Percentiles rank a stretch among this genome's conserved stretches.
Evolutionary conservation across 2,113 vertebrate genomes (phyloP).

Genomic region (Leptocoma aspasia): DNA sequence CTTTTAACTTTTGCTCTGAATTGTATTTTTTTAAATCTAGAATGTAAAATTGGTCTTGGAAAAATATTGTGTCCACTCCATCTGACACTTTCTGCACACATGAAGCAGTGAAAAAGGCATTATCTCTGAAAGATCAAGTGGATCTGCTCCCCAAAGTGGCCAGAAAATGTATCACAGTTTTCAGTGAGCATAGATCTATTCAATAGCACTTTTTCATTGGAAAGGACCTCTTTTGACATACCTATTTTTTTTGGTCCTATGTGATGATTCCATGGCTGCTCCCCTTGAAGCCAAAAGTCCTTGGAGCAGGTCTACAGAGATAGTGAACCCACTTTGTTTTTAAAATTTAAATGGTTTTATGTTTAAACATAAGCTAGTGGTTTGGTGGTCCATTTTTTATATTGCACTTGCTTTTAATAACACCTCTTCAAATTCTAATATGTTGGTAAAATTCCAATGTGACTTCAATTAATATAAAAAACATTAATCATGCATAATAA

Average conservation of each 20-base stretch:
- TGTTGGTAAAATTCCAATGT: neutral
- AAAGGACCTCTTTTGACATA: neutral
- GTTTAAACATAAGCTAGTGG: neutral
- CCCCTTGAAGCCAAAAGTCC: neutral
- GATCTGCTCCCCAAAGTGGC: neutral
- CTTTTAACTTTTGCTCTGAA: neutral
- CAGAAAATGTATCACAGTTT: neutral
- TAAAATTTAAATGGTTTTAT: neutral
- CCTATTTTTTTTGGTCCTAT: no score
- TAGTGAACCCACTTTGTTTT: neutral
- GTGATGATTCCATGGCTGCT: neutral
- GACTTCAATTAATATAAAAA: neutral
- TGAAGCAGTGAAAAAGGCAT: neutral
- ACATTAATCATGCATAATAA: neutral
- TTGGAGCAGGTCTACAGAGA: neutral
- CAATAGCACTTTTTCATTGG: neutral
- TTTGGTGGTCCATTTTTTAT: neutral
- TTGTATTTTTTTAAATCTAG: neutral
- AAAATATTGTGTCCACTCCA: accelerated
- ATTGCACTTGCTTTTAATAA: neutral
- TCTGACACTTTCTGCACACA: neutral
- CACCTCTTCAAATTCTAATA: neutral
- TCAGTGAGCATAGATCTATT: neutral
- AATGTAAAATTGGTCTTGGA: neutral
- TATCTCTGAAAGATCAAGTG: neutral